Evolutionary conservation across 2,113 vertebrate genomes (phyloP).

Genomic region (Cyanoramphus novaezelandiae): DNA sequence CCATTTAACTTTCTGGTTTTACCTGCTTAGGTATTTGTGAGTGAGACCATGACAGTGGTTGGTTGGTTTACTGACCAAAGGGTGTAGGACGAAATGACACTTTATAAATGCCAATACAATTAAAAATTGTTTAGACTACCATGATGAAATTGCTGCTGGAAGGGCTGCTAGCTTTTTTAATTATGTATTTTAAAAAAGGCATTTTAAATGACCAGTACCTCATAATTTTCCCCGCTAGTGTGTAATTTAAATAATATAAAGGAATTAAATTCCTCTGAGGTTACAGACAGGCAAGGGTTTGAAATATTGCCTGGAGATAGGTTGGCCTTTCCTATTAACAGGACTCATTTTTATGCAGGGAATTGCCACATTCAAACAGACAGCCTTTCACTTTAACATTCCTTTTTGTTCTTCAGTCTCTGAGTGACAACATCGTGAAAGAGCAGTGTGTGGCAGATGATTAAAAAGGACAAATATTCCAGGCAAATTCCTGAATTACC

Average conservation of each 20-base stretch:
- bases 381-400: constrained; percentile 21
- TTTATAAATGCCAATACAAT: not conserved
- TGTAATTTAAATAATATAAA: constrained; percentile 66
- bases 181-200: constrained; percentile 14
- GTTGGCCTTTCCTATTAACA: constrained; percentile 28
- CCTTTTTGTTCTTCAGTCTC: constrained; percentile 36
- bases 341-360: constrained; percentile 47
- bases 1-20: not conserved
- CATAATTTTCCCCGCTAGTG: constrained; percentile 43
- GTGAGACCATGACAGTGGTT: not conserved
- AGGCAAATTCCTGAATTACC: constrained; percentile 19
- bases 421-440: constrained; percentile 54
- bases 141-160: not conserved
- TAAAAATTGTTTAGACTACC: not conserved
- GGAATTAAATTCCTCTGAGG: constrained; percentile 39
- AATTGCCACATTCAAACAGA: constrained; percentile 12
- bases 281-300: constrained; percentile 34
- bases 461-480: constrained; percentile 42
- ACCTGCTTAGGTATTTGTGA: not conserved
- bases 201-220: constrained; percentile 28
- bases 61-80: not conserved
- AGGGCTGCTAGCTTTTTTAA: constrained; percentile 1
- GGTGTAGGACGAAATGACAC: not conserved
- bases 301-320: constrained; percentile 47
- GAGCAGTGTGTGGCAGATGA: not conserved